Evolutionary conservation across 2,888 invertebrate species (phyloP), one percentile per base, ranked within the genome.

Genomic region (Euzophera pinguis): DNA sequence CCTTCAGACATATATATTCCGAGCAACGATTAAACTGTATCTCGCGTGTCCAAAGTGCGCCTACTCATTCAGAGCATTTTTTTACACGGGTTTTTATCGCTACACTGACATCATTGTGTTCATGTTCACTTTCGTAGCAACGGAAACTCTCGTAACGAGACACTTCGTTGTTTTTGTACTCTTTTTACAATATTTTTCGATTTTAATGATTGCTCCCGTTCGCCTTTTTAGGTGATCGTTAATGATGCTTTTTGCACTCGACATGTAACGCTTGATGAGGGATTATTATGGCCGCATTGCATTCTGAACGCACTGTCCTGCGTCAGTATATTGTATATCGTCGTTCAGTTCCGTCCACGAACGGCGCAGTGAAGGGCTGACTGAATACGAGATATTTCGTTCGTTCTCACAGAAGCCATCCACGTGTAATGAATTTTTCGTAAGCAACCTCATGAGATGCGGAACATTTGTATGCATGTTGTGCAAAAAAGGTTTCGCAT

Each of bases 171-270:
- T 80, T 80, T 76, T 81, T 81, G 75, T 79, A 81, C 81, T 81
- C 76, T 82, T 81, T 80, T 81, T 84, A 73, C 77, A 81, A 85
- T 86, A 85, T 86, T 84, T 85, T 75, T 71, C 80, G 77, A 82
- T 76, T 85, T 86, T 86, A 87, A 86, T 87, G 81, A 88, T 83
- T 84, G 88, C 82, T 84, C 86, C 76, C 81, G 80, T 85, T 87
- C 77, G 75, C 83, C 88, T 87, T 88, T 86, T 87, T 83, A 88
- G 88, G 89, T 73, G 74, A 78, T 84, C 85, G 78, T 85, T 89
- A 89, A 90, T 87, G 86, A 89, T 84, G 84, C 81, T 78, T 86
- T 84, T 87, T 88, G 81, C 83, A 81, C 84, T 77, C 75, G 74
- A 80, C 80, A 76, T 80, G 83, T 77, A 79, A 77, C 74, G 73